Evolutionary conservation across 2,113 vertebrate species (phyloP), one percentile per base, ranked within the genome.

Genomic region (Halichoeres trimaculatus): DNA sequence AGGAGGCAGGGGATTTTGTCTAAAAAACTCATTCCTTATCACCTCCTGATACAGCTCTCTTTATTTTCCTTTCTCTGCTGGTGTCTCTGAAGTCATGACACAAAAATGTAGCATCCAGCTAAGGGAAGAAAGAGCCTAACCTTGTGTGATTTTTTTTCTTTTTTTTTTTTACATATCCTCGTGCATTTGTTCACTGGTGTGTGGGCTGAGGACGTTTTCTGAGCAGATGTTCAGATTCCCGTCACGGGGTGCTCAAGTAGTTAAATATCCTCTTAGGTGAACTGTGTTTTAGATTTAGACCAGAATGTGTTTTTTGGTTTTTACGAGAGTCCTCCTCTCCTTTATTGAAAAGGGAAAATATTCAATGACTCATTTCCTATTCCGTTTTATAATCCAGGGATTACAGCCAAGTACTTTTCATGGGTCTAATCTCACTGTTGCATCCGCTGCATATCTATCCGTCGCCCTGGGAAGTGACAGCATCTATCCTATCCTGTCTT

Each of bases 281-380:
- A 35, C 68, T 0, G 2, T 45, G 52, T 11, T 47, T 85, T 87
- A 84, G 52, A 13, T 47, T 85, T 87, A 84, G 64, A 76, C 78
- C 57, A 55, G 52, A 81, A 86, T 23, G 23, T 76, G 16, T 55
- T 81, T 45, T 36, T 41, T 45, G 50, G 64, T 34, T n/a, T 80
- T 89, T 26, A 63, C 75, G n/a, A 64, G 74, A 83, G 74, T 45
- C 77, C 13, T 57, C 43, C 35, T 19, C 2, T 22, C 40, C 9
- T 2, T 54, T 70, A 68, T 48, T 56, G 43, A 67, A 30, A 17
- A 43, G 62, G 30, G 22, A 65, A 47, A 80, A 81, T 64, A 70
- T 74, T 81, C 73, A 64, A 76, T 86, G 82, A 91, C 74, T 90
- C 85, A 91, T 88, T 89, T 90, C 82, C 87, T 68, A 41, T 76